phyloP scores from a whole-genome alignment of 2,797 vertebrate species.

The Enteromius radiatus region DNA sequence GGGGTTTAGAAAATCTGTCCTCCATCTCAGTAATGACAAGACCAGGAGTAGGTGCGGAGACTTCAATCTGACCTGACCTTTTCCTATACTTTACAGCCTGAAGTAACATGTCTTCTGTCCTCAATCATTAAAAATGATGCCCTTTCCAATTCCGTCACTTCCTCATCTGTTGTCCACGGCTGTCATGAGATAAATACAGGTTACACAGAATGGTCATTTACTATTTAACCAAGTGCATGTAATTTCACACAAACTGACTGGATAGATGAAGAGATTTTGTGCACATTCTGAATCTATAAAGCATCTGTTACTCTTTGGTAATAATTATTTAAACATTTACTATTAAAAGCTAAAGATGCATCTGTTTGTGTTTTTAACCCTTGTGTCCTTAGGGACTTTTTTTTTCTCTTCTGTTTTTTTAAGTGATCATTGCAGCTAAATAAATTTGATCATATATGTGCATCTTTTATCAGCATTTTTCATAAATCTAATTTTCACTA shows the following conservation, averaged over 20 bases:
- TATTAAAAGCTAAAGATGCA: background rate
- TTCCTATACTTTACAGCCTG: conserved; percentile 52
- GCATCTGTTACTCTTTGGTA: background rate
- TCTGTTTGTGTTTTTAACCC: background rate
- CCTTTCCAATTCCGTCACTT: conserved; percentile 49
- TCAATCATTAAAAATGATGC: conserved; percentile 43
- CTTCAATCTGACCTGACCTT: conserved; percentile 61
- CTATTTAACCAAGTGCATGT: background rate
- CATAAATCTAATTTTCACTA: background rate
- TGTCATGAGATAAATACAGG: conserved; percentile 37
- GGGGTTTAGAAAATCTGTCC: conserved; percentile 37
- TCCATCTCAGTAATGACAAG: conserved; percentile 49
- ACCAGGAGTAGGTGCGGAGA: conserved; percentile 49
- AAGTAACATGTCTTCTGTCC: conserved; percentile 49
- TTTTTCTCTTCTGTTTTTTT: background rate
- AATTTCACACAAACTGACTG: background rate
- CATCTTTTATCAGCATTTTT: background rate
- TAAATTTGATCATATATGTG: background rate
- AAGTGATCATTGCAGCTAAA: background rate
- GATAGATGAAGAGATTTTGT: background rate
- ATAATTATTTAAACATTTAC: background rate
- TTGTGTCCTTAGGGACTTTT: background rate
- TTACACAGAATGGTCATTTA: background rate
- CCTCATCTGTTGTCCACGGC: background rate
- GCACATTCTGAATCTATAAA: background rate